phyloP scores from a whole-genome alignment of 2,113 vertebrate species.

The Cichladusa arquata region DNA sequence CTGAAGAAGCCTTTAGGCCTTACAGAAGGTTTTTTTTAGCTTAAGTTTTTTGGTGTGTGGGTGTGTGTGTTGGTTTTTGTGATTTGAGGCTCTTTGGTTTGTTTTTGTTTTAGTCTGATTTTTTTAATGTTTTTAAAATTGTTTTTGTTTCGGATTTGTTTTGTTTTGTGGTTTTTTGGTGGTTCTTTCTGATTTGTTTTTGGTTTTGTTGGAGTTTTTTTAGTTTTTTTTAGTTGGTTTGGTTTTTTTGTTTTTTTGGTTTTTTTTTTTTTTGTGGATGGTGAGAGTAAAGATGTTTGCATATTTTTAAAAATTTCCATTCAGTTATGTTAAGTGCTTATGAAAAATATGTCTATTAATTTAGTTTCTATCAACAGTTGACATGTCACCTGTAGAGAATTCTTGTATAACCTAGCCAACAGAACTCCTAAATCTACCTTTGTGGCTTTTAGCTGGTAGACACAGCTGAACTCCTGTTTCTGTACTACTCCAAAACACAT shows the following conservation, averaged over 20 bases:
- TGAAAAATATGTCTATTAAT: not conserved
- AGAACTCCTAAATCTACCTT: not conserved
- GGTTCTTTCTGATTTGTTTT: not conserved
- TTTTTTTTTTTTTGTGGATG: not conserved
- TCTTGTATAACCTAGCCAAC: not conserved
- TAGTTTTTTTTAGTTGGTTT: not conserved
- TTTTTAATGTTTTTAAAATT: not conserved
- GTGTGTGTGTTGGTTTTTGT: not conserved
- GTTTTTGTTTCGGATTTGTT: not conserved
- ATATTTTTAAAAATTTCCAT: not conserved
- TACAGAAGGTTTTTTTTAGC: not conserved
- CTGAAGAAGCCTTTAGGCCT: not conserved
- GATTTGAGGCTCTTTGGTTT: not conserved
- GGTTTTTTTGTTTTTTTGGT: rapidly evolving
- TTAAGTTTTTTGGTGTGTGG: too few species aligned
- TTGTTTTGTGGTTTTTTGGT: not conserved
- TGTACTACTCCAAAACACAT: not conserved
- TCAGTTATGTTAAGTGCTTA: not conserved
- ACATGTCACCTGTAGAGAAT: not conserved
- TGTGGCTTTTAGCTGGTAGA: not conserved
- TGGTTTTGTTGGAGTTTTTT: not conserved
- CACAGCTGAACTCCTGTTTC: not conserved
- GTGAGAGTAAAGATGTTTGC: not conserved
- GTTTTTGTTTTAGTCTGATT: not conserved
- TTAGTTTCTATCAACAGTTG: not conserved